A percentile compares a stretch with the other conserved stretches of the same genome.
Evolutionary conservation across 2,888 invertebrate genomes (phyloP).

Genomic region (Creontiades dilutus): DNA sequence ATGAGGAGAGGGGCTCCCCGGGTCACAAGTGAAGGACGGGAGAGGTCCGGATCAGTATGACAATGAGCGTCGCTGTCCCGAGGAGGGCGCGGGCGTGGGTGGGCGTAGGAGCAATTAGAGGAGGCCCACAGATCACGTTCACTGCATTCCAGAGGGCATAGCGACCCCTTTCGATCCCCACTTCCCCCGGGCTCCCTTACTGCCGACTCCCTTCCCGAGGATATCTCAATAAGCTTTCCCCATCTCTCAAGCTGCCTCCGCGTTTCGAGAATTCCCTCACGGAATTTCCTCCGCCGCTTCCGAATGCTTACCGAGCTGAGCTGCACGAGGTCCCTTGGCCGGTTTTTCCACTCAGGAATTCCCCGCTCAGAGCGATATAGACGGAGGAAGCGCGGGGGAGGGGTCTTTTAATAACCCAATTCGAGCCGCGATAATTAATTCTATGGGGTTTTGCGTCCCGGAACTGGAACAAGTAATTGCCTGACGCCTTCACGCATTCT

Average conservation of each 20-base stretch:
- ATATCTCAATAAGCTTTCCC: slow-evolving; percentile 60
- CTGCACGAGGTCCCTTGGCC: slow-evolving; percentile 20
- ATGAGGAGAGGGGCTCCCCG: neutral
- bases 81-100: slow-evolving; percentile 14
- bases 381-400: too few species aligned
- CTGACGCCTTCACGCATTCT: neutral
- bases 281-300: slow-evolving; percentile 33
- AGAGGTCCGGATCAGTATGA: slow-evolving; percentile 48
- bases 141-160: slow-evolving; percentile 62
- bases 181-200: slow-evolving; percentile 6
- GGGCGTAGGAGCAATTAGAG: slow-evolving; percentile 62
- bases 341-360: neutral
- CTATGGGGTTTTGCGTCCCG: neutral
- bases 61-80: slow-evolving; percentile 29
- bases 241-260: slow-evolving; percentile 26
- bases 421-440: neutral
- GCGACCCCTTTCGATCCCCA: slow-evolving; percentile 41
- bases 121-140: slow-evolving; percentile 54
- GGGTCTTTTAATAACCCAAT: slow-evolving; percentile 1
- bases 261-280: slow-evolving; percentile 65
- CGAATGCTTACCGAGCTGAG: slow-evolving; percentile 27
- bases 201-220: neutral
- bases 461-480: neutral
- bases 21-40: slow-evolving; percentile 15
- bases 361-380: too few species aligned